Evolutionary conservation across 2,888 invertebrate species (phyloP), one percentile per base, ranked within the genome.

Genomic region (Campoletis raptor): DNA sequence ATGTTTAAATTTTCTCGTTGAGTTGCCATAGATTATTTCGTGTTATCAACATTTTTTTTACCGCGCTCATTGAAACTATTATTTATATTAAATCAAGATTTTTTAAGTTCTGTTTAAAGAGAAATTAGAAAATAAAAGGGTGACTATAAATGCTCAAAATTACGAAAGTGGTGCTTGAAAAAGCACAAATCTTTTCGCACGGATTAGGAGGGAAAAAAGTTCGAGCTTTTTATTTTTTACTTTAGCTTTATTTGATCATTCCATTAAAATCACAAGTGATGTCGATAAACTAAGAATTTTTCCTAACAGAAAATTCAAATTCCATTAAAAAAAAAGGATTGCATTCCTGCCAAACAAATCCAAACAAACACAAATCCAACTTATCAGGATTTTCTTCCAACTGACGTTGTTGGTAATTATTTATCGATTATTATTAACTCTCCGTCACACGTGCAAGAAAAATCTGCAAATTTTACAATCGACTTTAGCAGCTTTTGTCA

Each of bases 91-190:
- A 40, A n/a, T 57, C 15, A 45, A 78, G 42, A 54, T 76, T 66
- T 54, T 72, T 72, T 40, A 77, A 70, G 64, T n/a, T 64, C 37
- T n/a, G 36, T 76, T 45, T 6, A 10, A 15, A 24, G 37, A 54
- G 37, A 66, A 54, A 40, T 40, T 36, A 45, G 48, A 7, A 37
- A 52, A 78, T 67, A 8, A 10, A 67, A 78, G 9, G 30, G 40
- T 18, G 57, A 42, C 36, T 40, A 57, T 36, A 1, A 77, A 82
- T 78, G 84, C 86, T 86, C 82, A 86, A 88, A 85, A 80, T 82
- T 77, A 48, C 64, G 54, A 45, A 45, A 45, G 48, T 67, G 66
- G 84, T 81, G 81, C 84, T 86, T 82, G 45, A 37, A 70, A 66
- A 61, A 45, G 48, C 21, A 67, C n/a, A 45, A 45, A 61, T 6